Percentiles rank a stretch among this genome's conserved stretches.
These are phyloP conservation scores for Drosophila sordidapex DNA, from an alignment of 2,888 invertebrate species.

Conservation along the genomic window DNA sequence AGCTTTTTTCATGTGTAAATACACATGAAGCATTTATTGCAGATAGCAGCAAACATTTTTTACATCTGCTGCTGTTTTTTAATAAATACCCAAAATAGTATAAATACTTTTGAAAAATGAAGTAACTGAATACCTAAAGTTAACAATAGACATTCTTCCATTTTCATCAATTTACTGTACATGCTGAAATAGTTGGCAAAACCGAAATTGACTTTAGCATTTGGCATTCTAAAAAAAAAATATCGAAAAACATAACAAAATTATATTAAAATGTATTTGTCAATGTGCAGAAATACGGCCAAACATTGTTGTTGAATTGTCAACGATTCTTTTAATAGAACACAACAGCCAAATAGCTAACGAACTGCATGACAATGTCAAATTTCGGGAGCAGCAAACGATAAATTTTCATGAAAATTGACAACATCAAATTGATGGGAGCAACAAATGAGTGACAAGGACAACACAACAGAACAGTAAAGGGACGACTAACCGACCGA, in stretches of 20 bases:
- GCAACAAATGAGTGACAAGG: constrained; percentile 62
- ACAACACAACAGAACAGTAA: constrained; percentile 4
- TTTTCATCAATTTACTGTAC: neutral
- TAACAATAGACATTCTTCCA: neutral
- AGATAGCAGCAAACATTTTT: neutral
- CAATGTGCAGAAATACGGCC: neutral
- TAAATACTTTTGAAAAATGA: neutral
- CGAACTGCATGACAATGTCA: constrained; percentile 81
- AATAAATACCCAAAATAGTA: neutral
- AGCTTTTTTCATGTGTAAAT: constrained; percentile 3
- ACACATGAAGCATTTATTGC: neutral
- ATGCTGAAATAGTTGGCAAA: neutral
- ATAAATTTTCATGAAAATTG: constrained; percentile 79
- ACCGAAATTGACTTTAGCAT: neutral
- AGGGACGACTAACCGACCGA: constrained; percentile 26
- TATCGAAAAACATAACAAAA: neutral
- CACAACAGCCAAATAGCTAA: constrained; percentile 58
- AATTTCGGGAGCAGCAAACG: constrained; percentile 68
- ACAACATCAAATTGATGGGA: constrained; percentile 79
- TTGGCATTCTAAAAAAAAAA: neutral
- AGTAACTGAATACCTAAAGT: neutral
- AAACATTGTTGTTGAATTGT: constrained; percentile 30
- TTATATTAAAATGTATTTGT: constrained; percentile 2
- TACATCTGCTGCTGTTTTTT: neutral
- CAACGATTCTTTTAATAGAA: constrained; percentile 36